phyloP scores from a whole-genome alignment of 2,797 vertebrate species.

The Nothura maculosa region DNA sequence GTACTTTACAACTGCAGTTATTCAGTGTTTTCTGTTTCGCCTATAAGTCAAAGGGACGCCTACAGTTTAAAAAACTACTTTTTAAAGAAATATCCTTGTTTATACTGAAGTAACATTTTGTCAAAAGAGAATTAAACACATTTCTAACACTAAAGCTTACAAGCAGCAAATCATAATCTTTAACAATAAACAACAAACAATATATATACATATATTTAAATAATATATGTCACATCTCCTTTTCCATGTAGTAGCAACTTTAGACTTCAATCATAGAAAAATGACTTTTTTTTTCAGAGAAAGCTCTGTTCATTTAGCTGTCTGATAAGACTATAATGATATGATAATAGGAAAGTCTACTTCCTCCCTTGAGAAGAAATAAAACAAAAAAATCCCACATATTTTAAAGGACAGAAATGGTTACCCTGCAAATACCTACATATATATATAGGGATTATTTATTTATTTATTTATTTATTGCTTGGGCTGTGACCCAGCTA shows the following conservation, averaged over 20 bases:
- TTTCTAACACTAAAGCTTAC: not conserved
- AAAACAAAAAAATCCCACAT: too few species aligned
- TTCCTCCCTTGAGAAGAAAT: constrained; percentile 34
- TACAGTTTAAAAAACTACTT: constrained; percentile 37
- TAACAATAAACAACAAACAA: not conserved
- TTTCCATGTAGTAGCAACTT: not conserved
- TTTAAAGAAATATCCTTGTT: constrained; percentile 17
- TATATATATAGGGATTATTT: too few species aligned
- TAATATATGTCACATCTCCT: not conserved
- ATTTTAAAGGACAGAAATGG: constrained; percentile 4
- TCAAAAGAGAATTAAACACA: not conserved
- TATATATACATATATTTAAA: not conserved
- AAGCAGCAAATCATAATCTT: not conserved
- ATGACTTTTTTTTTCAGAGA: too few species aligned
- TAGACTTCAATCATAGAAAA: not conserved
- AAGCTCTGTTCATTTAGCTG: not conserved
- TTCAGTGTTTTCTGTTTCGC: constrained; percentile 53
- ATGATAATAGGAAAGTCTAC: constrained; percentile 24
- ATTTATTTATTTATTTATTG: not conserved
- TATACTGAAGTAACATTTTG: not conserved
- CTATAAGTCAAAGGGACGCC: constrained; percentile 46
- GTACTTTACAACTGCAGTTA: constrained; percentile 43
- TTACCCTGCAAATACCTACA: constrained; percentile 30
- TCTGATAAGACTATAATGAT: constrained; percentile 36
- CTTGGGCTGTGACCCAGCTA: constrained; percentile 6